phyloP scores from a whole-genome alignment of 2,113 vertebrate species.

The Pluvianellus socialis region DNA sequence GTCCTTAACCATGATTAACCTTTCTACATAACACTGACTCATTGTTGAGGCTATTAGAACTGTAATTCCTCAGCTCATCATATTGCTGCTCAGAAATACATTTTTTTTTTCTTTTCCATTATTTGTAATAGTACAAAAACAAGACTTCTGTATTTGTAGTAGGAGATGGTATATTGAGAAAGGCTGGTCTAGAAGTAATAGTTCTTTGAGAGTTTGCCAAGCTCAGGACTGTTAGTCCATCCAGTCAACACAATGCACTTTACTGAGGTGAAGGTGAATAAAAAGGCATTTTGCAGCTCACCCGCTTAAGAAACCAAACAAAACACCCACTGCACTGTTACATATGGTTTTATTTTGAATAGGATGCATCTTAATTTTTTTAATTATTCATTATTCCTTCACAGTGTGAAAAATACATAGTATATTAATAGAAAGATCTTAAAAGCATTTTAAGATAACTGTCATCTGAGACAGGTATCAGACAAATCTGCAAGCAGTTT shows the following conservation, averaged over 20 bases:
- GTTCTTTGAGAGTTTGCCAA: neutral
- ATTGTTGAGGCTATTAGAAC: neutral
- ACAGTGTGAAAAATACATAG: neutral
- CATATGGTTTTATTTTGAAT: neutral
- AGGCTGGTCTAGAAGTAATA: neutral
- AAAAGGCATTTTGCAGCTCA: neutral
- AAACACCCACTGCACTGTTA: neutral
- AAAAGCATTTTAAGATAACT: neutral
- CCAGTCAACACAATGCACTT: neutral
- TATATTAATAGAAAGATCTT: neutral
- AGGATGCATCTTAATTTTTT: neutral
- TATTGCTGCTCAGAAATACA: neutral
- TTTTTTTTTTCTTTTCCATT: neutral
- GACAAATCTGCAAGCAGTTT: neutral
- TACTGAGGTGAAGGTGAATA: neutral
- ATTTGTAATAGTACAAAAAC: neutral
- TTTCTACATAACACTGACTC: neutral
- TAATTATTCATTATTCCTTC: neutral
- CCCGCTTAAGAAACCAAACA: neutral
- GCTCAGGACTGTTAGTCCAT: neutral
- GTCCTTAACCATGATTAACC: constrained; percentile 31
- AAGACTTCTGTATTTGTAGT: neutral
- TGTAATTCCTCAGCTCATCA: neutral
- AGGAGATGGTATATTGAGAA: neutral
- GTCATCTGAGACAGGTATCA: neutral